A percentile compares a stretch with the other conserved stretches of the same genome.
These are phyloP conservation scores for Zophobas morio DNA, from an alignment of 1,140 invertebrate genomes.

Conservation along the genomic window DNA sequence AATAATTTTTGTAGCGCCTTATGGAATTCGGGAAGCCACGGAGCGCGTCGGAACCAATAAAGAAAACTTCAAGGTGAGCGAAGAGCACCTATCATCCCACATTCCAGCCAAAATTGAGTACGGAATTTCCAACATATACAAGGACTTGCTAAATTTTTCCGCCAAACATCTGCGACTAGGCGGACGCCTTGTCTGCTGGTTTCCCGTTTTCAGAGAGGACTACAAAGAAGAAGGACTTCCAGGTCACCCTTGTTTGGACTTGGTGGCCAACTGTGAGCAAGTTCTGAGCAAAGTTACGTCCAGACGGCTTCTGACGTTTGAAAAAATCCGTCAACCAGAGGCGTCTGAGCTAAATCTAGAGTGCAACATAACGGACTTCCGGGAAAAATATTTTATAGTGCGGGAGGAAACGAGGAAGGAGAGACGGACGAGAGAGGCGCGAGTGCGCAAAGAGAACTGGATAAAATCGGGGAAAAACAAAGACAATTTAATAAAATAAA, in stretches of 20 bases:
- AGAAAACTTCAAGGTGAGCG: slow-evolving; percentile 73
- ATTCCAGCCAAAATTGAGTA: slow-evolving; percentile 93
- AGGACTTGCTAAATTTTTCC: slow-evolving; percentile 88
- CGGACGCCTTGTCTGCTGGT: slow-evolving; percentile 91
- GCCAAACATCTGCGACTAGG: slow-evolving; percentile 81
- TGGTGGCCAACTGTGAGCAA: slow-evolving; percentile 91
- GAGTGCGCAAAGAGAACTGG: slow-evolving; percentile 59
- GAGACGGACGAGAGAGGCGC: slow-evolving; percentile 63
- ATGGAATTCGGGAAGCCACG: slow-evolving; percentile 94
- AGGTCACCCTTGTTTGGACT: slow-evolving; percentile 81
- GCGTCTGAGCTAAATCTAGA: slow-evolving; percentile 57
- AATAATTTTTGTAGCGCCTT: slow-evolving; percentile 83
- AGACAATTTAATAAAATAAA: slow-evolving; percentile 18
- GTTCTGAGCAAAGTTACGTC: slow-evolving; percentile 83
- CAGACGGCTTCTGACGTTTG: slow-evolving; percentile 87
- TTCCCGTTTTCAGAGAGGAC: slow-evolving; percentile 85
- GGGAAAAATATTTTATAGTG: slow-evolving; percentile 78
- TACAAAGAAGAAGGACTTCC: slow-evolving; percentile 85
- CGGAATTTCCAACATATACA: slow-evolving; percentile 83
- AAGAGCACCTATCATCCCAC: slow-evolving; percentile 78
- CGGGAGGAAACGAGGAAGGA: slow-evolving; percentile 76
- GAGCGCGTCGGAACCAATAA: slow-evolving; percentile 84
- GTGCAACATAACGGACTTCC: slow-evolving; percentile 68
- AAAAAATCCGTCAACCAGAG: slow-evolving; percentile 79
- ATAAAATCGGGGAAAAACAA: slow-evolving; percentile 52